These are phyloP conservation scores for Eulemur macaco DNA, from an alignment of 2,113 vertebrate genomes.

Conservation along the genomic window DNA sequence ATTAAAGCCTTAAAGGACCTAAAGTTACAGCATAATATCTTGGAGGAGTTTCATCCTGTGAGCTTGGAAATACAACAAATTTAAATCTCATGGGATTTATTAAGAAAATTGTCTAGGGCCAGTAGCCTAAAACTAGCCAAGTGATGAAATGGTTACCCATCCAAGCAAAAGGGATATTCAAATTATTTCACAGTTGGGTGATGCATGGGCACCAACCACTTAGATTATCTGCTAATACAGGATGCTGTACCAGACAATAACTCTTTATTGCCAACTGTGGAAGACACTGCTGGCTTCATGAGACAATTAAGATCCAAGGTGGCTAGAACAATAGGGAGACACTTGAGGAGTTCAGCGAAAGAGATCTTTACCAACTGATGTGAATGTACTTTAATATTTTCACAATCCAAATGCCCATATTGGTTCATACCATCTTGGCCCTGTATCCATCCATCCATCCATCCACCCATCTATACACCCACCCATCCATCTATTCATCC, in stretches of 20 bases:
- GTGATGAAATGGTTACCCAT: background rate
- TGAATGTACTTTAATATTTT: background rate
- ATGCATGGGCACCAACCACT: background rate
- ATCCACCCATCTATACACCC: fast-evolving
- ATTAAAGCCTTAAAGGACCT: background rate
- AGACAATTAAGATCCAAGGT: background rate
- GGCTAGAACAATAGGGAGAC: background rate
- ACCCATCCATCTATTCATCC: background rate
- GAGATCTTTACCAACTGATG: background rate
- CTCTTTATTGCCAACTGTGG: background rate
- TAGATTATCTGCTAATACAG: background rate
- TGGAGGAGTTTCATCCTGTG: background rate
- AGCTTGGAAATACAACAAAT: background rate
- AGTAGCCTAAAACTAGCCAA: background rate
- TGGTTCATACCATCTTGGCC: background rate
- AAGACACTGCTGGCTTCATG: background rate
- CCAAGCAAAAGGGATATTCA: background rate
- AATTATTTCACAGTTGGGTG: background rate
- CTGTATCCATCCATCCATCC: background rate
- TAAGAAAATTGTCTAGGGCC: background rate
- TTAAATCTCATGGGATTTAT: constrained; percentile 19
- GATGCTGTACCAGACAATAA: background rate
- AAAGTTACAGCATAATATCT: background rate
- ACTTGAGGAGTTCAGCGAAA: background rate
- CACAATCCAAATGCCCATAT: background rate